Conservation (phyloP, 2,888 invertebrate species). For the Dysmachus trigonus region DNA sequence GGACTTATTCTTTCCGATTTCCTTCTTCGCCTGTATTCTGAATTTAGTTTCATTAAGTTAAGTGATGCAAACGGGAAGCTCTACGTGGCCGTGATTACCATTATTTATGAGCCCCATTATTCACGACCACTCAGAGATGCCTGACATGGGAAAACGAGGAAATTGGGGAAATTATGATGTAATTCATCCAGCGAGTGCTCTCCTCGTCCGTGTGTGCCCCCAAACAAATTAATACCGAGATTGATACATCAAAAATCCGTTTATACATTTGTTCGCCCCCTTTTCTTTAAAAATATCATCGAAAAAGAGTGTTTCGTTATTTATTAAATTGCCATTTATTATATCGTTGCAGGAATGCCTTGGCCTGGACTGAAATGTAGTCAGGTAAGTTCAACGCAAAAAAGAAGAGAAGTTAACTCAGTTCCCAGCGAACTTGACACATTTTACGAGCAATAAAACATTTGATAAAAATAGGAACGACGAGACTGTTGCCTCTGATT, state of each 20-base stretch:
- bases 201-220: background rate
- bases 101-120: background rate
- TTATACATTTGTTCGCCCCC: background rate
- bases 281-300: background rate
- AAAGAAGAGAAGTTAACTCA: too few relatives aligned
- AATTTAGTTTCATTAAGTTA: conserved; percentile 23
- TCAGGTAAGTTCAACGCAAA: background rate
- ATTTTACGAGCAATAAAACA: background rate
- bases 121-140: background rate
- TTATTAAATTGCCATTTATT: background rate
- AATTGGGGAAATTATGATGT: conserved; percentile 29
- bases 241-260: background rate
- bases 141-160: background rate
- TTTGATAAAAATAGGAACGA: background rate
- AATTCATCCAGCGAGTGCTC: background rate
- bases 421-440: background rate
- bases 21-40: background rate
- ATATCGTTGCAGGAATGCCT: conserved; percentile 22
- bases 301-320: background rate
- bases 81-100: conserved; percentile 4
- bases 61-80: conserved; percentile 25
- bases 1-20: conserved; percentile 22
- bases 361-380: conserved; percentile 30
- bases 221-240: background rate
- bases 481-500: background rate